Percentiles rank a stretch among this genome's conserved stretches.
Evolutionary conservation across 2,113 vertebrate genomes (phyloP).

Genomic region (Maccullochella peelii): DNA sequence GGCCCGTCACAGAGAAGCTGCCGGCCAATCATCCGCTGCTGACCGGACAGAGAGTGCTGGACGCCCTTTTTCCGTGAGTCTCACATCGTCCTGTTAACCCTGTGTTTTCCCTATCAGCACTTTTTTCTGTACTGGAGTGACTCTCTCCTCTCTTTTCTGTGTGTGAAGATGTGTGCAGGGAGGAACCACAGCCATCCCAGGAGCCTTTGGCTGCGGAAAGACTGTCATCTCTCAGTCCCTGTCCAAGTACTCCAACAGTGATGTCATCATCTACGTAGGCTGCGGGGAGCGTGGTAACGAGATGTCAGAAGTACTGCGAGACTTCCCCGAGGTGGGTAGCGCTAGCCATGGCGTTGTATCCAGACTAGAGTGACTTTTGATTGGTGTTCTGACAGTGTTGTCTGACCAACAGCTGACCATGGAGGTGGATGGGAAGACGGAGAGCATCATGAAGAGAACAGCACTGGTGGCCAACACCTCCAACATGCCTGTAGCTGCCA

Average conservation of each 20-base stretch:
- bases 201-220: constrained; percentile 97
- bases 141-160: constrained; percentile 51
- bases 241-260: constrained; percentile 98
- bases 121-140: not conserved
- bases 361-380: not conserved
- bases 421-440: constrained; percentile 96
- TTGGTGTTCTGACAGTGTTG: constrained; percentile 32
- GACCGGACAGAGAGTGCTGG: constrained; percentile 95
- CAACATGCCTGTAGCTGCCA: constrained; percentile 98
- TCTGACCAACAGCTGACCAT: constrained; percentile 90
- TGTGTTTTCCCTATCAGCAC: no score
- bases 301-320: constrained; percentile 98
- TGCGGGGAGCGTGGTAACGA: constrained; percentile 98
- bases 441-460: constrained; percentile 99
- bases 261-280: constrained; percentile 97
- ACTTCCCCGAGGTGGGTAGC: constrained; percentile 95
- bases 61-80: constrained; percentile 96
- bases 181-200: constrained; percentile 97
- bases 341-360: not conserved
- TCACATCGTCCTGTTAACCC: not conserved
- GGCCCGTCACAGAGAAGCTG: constrained; percentile 97
- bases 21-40: constrained; percentile 95
- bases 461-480: constrained; percentile 97
- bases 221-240: constrained; percentile 98
- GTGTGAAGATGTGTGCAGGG: constrained; percentile 93